Evolutionary conservation across 2,888 invertebrate species (phyloP).

Genomic region (Anagyrus pseudococci): DNA sequence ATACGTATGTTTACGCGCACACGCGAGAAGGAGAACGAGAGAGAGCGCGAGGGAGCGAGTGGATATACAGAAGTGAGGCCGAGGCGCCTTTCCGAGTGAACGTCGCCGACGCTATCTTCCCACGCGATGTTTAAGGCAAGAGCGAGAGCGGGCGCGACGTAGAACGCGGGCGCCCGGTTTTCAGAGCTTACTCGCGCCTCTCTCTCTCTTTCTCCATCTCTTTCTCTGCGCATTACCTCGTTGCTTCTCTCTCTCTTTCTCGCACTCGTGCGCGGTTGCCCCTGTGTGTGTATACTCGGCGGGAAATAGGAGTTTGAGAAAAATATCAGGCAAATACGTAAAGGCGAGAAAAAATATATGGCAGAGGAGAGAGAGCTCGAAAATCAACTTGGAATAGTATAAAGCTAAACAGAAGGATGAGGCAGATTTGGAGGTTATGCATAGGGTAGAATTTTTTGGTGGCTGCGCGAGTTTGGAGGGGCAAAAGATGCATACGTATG

Average conservation of each 20-base stretch:
- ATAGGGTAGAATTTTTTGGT: too few relatives aligned
- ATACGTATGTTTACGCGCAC: not conserved
- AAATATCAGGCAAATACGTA: not conserved
- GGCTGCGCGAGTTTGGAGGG: too few relatives aligned
- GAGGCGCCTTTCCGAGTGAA: slow-evolving; percentile 47
- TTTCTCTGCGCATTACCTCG: too few relatives aligned
- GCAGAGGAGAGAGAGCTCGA: not conserved
- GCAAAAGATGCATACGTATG: not conserved
- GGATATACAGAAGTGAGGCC: too few relatives aligned
- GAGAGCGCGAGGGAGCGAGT: slow-evolving; percentile 11
- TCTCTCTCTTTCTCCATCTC: too few relatives aligned
- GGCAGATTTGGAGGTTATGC: not conserved
- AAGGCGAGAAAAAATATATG: not conserved
- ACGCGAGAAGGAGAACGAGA: not conserved
- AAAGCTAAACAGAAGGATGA: not conserved
- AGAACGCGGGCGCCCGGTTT: not conserved
- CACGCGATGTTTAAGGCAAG: slow-evolving; percentile 46
- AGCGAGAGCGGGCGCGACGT: slow-evolving; percentile 17
- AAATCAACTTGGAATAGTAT: not conserved
- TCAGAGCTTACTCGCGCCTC: too few relatives aligned
- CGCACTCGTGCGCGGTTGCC: too few relatives aligned
- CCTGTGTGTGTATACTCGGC: too few relatives aligned
- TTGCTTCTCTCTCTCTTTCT: too few relatives aligned
- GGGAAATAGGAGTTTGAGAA: not conserved
- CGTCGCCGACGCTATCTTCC: slow-evolving; percentile 49